Evolutionary conservation across 2,113 vertebrate species (phyloP).

Genomic region (Chaetops frenatus): DNA sequence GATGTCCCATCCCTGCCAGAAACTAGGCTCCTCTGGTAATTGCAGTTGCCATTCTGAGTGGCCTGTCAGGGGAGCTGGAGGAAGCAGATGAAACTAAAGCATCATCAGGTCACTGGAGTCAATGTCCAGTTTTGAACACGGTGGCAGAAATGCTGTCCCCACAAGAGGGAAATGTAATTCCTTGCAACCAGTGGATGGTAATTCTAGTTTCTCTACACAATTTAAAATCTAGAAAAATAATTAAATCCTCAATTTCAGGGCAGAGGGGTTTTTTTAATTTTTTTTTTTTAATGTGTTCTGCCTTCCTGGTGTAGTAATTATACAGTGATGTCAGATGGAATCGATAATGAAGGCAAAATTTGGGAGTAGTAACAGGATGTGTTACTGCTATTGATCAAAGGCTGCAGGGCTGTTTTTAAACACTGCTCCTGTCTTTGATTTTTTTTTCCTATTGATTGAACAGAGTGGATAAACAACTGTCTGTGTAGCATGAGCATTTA

Average conservation of each 20-base stretch:
- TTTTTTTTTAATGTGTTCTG: not conserved
- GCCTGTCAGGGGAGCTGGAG: not conserved
- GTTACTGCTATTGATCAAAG: constrained; percentile 18
- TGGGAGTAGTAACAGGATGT: not conserved
- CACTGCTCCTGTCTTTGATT: not conserved
- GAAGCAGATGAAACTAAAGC: not conserved
- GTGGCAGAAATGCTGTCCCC: not conserved
- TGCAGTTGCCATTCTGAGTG: not conserved
- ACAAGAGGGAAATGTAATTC: not conserved
- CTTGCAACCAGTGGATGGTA: not conserved
- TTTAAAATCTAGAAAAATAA: not conserved
- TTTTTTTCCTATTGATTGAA: not conserved
- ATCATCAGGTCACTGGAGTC: fast-evolving
- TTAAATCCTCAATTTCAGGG: not conserved
- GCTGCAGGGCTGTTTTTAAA: not conserved
- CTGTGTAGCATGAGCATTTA: not conserved
- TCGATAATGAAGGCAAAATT: not conserved
- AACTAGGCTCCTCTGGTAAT: not conserved
- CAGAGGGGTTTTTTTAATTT: not conserved
- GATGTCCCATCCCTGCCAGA: not conserved
- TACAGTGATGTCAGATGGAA: not conserved
- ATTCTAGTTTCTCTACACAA: not conserved
- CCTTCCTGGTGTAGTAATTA: not conserved
- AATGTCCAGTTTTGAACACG: fast-evolving
- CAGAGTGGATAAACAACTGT: not conserved